phyloP scores from a whole-genome alignment of 92 coral and sea anemone genomes.

The Ricordea florida region DNA sequence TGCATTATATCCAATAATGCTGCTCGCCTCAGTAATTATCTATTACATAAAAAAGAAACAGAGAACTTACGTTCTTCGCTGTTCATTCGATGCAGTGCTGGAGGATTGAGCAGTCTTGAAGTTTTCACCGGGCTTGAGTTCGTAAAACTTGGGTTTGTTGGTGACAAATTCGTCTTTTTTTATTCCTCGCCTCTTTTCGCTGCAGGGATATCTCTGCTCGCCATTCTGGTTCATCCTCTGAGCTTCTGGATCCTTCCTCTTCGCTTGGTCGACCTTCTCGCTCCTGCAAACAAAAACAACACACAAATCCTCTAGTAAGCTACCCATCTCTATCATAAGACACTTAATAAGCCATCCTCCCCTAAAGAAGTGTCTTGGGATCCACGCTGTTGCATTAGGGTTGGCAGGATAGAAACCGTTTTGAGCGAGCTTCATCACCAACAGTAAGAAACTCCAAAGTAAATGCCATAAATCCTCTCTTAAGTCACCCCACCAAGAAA shows the following conservation, averaged over 20 bases:
- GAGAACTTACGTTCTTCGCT: slow-evolving; percentile 56
- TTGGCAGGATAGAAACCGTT: neutral
- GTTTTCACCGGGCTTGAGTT: slow-evolving; percentile 77
- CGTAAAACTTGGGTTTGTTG: slow-evolving; percentile 86
- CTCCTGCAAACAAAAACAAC: slow-evolving; percentile 50
- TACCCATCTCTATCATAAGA: too few species aligned
- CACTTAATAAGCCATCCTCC: too few species aligned
- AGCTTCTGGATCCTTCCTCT: slow-evolving; percentile 82
- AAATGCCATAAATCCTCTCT: too few species aligned
- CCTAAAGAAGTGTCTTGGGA: too few species aligned
- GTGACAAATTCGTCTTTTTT: slow-evolving; percentile 5
- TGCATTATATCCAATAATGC: too few species aligned
- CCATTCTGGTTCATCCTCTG: slow-evolving; percentile 94
- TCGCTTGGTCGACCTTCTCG: slow-evolving; percentile 83
- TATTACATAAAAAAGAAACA: too few species aligned
- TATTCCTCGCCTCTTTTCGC: slow-evolving; percentile 40
- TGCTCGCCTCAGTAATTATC: too few species aligned
- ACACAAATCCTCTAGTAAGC: neutral
- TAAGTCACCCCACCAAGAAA: too few species aligned
- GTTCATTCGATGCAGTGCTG: slow-evolving; percentile 11
- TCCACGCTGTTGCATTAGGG: too few species aligned
- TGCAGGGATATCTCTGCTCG: slow-evolving; percentile 58
- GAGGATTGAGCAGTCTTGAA: slow-evolving; percentile 32
- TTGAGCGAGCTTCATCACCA: too few species aligned
- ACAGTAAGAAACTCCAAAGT: too few species aligned